Conservation (phyloP, 1,140 invertebrate genomes). For the Helicoverpa armigera region DNA sequence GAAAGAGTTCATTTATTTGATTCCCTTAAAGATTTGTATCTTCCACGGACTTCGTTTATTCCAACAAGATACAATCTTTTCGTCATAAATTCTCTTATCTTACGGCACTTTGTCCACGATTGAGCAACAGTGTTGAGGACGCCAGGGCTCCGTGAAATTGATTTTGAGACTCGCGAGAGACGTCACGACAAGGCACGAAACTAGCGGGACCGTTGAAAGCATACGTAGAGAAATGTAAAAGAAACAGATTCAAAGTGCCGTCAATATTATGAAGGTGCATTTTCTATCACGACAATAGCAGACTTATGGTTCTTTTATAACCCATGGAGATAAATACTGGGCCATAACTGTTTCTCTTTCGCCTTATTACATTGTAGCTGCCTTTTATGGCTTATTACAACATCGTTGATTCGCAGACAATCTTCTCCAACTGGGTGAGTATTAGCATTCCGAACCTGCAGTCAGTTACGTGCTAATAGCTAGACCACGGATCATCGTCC, state of each 20-base stretch:
- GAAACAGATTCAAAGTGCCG: too few relatives aligned
- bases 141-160: conserved; percentile 35
- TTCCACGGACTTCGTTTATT: conserved; percentile 28
- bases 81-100: conserved; percentile 46
- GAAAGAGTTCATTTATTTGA: conserved; percentile 35
- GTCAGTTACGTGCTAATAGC: conserved; percentile 27
- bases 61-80: conserved; percentile 35
- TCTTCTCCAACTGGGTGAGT: background rate
- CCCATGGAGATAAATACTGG: background rate
- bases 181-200: conserved; percentile 2
- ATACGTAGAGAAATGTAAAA: background rate
- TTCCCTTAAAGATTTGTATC: conserved; percentile 32
- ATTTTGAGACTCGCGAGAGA: conserved; percentile 12
- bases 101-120: conserved; percentile 43
- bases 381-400: conserved; percentile 1
- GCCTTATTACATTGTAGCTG: background rate
- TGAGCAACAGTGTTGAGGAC: conserved; percentile 31
- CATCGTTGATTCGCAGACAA: background rate
- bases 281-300: background rate
- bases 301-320: background rate
- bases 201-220: background rate
- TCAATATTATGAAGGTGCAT: background rate
- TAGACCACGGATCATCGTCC: conserved; percentile 35
- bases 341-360: background rate
- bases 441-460: conserved; percentile 23